Percentiles rank a stretch among this genome's conserved stretches.
Evolutionary conservation across 2,888 invertebrate genomes (phyloP).

Genomic region (Griposia aprilina): DNA sequence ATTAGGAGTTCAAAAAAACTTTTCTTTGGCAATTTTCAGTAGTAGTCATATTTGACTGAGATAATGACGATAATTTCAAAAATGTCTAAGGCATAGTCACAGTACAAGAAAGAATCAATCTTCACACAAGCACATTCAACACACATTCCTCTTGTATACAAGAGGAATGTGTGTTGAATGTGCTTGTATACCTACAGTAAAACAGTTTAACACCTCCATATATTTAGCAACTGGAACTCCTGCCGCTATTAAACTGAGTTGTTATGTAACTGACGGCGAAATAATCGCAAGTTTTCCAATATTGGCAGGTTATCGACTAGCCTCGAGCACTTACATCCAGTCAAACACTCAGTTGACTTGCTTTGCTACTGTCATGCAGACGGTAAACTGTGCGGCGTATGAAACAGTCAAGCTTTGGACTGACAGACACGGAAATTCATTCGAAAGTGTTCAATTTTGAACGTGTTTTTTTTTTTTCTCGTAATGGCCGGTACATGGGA

Average conservation of each 20-base stretch:
- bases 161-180: too few species aligned
- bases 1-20: too few species aligned
- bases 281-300: constrained; percentile 28
- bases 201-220: not conserved
- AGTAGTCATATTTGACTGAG: too few species aligned
- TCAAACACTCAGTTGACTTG: constrained; percentile 12
- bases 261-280: constrained; percentile 1
- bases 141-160: not conserved
- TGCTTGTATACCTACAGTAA: too few species aligned
- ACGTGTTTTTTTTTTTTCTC: not conserved
- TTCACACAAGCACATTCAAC: not conserved
- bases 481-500: not conserved
- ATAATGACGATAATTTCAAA: not conserved
- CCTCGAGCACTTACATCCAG: not conserved
- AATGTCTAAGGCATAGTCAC: too few species aligned
- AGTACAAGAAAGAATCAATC: not conserved
- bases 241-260: not conserved
- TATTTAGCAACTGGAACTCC: not conserved
- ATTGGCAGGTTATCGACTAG: constrained; percentile 35
- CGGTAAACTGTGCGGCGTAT: not conserved
- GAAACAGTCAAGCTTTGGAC: not conserved
- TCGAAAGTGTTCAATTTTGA: not conserved
- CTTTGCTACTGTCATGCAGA: not conserved
- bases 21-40: too few species aligned
- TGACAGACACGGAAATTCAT: not conserved